Evolutionary conservation across 2,888 invertebrate genomes (phyloP), one percentile per base, ranked within the genome.

Genomic region (Drosophila nr. medialis): DNA sequence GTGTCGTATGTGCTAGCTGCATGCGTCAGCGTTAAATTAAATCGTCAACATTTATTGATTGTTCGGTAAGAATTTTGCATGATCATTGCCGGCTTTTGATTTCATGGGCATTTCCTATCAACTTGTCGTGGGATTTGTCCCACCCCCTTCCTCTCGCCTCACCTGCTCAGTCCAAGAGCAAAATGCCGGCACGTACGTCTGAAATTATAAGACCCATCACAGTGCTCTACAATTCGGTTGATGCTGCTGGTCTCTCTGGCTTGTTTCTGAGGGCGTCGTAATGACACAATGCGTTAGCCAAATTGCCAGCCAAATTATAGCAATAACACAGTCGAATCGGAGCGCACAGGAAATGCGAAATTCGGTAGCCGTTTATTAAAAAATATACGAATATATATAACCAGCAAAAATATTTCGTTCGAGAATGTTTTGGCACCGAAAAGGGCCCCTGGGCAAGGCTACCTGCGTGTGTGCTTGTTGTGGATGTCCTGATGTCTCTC

Each of bases 1-100:
- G 58, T 60, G 38, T 56, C 27, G 38, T 75, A 42, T 73, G 40
- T 69, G 64, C 54, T 55, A 27, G 60, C 64, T 73, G 74, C 70
- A 81, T 90, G 86, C 90, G 86, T 87, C 86, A 87, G 86, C 86
- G 78, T 77, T 60, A 87, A 90, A 89, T 90, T 77, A 83, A 90
- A 78, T 80, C 78, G 87, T 89, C 87, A 90, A 88, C 75, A 81
- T 84, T 89, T 87, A 90, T 89, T 90, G 86, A 86, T 90, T 86
- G 80, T 85, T 75, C 51, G 63, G 70, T 64, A 54, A 68, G 69
- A 60, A 86, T 71, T 87, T 82, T 89, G 86, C 90, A 79, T 66
- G 76, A 84, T 87, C 86, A 87, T 82, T 87, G 89, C 84, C 90
- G 85, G 86, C 88, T 82, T 84, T 83, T 82, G 85, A 79, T 80